Evolutionary conservation across 35 echinoderm and acorn worm genomes (phyloP).

Genomic region (Ptychodera flava): DNA sequence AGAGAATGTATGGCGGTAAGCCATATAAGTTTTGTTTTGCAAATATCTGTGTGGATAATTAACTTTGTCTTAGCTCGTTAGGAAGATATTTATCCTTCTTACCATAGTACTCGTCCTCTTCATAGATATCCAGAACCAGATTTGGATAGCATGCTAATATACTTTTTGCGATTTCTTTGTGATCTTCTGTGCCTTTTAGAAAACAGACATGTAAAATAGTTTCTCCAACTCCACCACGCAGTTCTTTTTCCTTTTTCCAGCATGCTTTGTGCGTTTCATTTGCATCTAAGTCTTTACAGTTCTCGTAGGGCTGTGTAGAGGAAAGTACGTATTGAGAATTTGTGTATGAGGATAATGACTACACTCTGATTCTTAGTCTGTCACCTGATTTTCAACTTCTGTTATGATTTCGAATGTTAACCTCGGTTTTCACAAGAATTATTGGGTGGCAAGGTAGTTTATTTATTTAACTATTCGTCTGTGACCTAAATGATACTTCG

Average conservation of each 20-base stretch:
- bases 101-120: conserved; percentile 87
- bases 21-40: not conserved
- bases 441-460: too few relatives aligned
- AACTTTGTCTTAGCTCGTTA: too few relatives aligned
- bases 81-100: not conserved
- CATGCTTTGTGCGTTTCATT: conserved; percentile 63
- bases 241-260: conserved; percentile 71
- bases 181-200: conserved; percentile 61
- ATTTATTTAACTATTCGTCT: too few relatives aligned
- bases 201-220: conserved; percentile 90
- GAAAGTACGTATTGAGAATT: too few relatives aligned
- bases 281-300: too few relatives aligned
- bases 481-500: too few relatives aligned
- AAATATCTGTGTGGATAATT: not conserved
- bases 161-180: conserved; percentile 56
- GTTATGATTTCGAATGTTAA: too few relatives aligned
- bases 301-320: too few relatives aligned
- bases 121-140: conserved; percentile 70
- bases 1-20: not conserved
- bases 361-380: too few relatives aligned
- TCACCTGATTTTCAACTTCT: too few relatives aligned
- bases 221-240: conserved; percentile 79
- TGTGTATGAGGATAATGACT: too few relatives aligned
- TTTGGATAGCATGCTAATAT: conserved; percentile 54
- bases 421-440: too few relatives aligned